phyloP scores from a whole-genome alignment of 2,797 vertebrate species.

The Percopsis omiscomaycus region DNA sequence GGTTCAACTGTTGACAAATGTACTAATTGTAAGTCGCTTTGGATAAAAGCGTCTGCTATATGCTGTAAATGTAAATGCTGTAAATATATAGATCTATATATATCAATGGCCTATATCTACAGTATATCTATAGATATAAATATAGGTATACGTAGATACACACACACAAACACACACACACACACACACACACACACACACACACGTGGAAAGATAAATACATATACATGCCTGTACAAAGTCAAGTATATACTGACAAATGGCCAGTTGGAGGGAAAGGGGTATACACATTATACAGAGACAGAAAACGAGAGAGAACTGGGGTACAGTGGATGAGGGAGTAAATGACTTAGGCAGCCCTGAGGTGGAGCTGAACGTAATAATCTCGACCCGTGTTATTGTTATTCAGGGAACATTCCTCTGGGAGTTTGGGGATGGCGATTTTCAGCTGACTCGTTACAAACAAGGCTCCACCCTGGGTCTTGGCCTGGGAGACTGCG shows the following conservation, averaged over 20 bases:
- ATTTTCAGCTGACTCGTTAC: slow-evolving; percentile 63
- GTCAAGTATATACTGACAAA: slow-evolving; percentile 41
- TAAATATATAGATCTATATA: too few relatives aligned
- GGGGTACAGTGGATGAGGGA: slow-evolving; percentile 7
- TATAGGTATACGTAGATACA: background rate
- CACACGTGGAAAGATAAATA: slow-evolving; percentile 10
- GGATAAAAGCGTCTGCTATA: too few relatives aligned
- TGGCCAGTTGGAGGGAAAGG: slow-evolving; percentile 47
- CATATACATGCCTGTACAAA: background rate
- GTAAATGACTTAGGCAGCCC: slow-evolving; percentile 29
- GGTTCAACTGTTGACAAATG: too few relatives aligned
- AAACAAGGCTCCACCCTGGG: slow-evolving; percentile 35
- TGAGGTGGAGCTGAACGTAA: slow-evolving; percentile 21
- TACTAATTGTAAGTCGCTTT: too few relatives aligned
- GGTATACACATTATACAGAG: slow-evolving; percentile 2
- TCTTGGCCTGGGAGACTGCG: slow-evolving; percentile 37
- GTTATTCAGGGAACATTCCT: slow-evolving; percentile 55
- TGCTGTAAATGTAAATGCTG: too few relatives aligned
- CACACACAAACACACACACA: slow-evolving; percentile 33
- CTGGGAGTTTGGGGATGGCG: slow-evolving; percentile 22
- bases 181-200: slow-evolving; percentile 44
- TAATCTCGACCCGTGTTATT: slow-evolving; percentile 36
- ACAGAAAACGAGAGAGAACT: slow-evolving; percentile 23
- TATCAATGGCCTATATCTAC: too few relatives aligned
- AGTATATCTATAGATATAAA: too few relatives aligned